Evolutionary conservation across 1,140 invertebrate species (phyloP), one percentile per base, ranked within the genome.

Genomic region (Eumaeus atala): DNA sequence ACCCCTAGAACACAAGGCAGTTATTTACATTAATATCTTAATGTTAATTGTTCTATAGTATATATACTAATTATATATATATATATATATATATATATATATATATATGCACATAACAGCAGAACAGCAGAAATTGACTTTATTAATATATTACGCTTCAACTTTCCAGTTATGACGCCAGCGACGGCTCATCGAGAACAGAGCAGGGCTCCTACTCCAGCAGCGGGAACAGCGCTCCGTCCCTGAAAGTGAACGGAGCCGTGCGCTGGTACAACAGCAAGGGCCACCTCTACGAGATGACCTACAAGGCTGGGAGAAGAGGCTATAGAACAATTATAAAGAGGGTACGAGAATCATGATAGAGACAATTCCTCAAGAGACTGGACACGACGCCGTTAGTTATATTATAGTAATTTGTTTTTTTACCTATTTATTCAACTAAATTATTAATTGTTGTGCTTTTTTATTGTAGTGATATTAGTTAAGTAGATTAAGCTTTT

Each of bases 271-370:
- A 66, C 88, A 92, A 61, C 91, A 63, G 73, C 18, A 82, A 94
- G 64, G 93, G 94, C n/a, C 88, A 92, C 64, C 89, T 91, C 12
- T 93, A 94, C 62, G 90, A 90, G 63, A 91, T 95, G 62, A 91
- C 90, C 7, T 91, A 91, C 72, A 89, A 90, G 61, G 90, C 90
- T 6, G 88, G 89, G 51, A 89, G 82, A 67, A 79, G 84, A 70
- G 89, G 89, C 61, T 90, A 88, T 71, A 66, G 74, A 62, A 86
- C 83, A 3, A 70, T 83, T 14, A 84, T 86, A 40, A 86, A 78
- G 60, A 81, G 74, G 70, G 55, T 86, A 37, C 70, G 70, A 17
- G 72, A 67, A 14, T 38, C 9, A 16, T 44, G n/a, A 44, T 44
- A 16, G 40, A 56, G 38, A 42, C 59, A 63, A 50, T 52, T 8